Percentiles rank a stretch among this genome's conserved stretches.
Evolutionary conservation across 2,888 invertebrate species (phyloP).

Genomic region (Stenodema calcarata): DNA sequence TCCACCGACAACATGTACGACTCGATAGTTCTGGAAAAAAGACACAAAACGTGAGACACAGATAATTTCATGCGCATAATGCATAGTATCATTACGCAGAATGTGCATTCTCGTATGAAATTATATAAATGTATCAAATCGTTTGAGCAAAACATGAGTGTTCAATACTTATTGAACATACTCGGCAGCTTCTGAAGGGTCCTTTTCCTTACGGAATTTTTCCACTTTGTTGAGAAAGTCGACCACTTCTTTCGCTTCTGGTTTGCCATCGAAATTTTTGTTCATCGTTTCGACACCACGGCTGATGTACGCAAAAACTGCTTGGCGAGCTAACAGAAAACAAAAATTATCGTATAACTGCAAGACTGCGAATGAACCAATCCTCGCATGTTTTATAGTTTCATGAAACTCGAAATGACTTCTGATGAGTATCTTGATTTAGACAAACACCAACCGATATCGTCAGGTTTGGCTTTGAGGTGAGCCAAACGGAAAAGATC

Average conservation of each 20-base stretch:
- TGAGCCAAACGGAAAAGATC: conserved; percentile 53
- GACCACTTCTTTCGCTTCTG: conserved; percentile 40
- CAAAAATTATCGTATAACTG: no score
- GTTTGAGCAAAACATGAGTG: no score
- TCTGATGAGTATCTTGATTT: no score
- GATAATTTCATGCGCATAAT: no score
- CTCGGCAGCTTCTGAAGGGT: conserved; percentile 45
- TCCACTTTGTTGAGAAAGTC: conserved; percentile 48
- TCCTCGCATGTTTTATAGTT: no score
- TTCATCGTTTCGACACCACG: conserved; percentile 37
- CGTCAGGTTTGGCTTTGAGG: conserved; percentile 49
- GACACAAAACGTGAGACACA: no score
- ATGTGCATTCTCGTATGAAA: no score
- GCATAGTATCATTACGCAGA: no score
- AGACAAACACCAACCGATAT: not conserved
- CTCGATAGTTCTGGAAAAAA: conserved; percentile 40
- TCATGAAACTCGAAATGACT: no score
- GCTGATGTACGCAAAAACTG: conserved; percentile 47
- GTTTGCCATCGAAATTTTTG: conserved; percentile 19
- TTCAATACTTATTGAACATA: no score
- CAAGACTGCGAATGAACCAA: no score
- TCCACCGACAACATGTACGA: conserved; percentile 34
- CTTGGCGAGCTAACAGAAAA: conserved; percentile 46
- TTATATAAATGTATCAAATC: no score
- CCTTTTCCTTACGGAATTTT: conserved; percentile 27